Percentiles rank a stretch among this genome's conserved stretches.
Evolutionary conservation across 1,140 invertebrate genomes (phyloP).

Genomic region (Neodiprion fabricii): DNA sequence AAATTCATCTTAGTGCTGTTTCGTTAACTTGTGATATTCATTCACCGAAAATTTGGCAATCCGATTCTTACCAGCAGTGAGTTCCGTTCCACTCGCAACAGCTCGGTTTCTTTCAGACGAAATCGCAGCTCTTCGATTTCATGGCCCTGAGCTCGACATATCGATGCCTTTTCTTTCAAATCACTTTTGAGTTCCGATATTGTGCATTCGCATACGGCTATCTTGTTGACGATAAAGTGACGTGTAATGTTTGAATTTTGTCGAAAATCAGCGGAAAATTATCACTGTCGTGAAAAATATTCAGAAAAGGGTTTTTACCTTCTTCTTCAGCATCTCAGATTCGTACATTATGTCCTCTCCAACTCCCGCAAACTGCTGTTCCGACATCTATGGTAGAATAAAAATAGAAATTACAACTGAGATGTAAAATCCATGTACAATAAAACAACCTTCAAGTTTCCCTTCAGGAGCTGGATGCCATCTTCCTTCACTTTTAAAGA

Average conservation of each 20-base stretch:
- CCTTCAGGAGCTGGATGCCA: conserved; percentile 19
- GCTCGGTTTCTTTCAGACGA: conserved; percentile 23
- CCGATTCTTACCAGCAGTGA: conserved; percentile 24
- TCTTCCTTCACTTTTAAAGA: conserved; percentile 31
- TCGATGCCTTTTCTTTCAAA: conserved; percentile 30
- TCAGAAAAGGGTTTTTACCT: conserved; percentile 28
- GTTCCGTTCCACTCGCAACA: conserved; percentile 28
- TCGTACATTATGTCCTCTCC: conserved; percentile 25
- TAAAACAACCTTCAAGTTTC: conserved; percentile 15
- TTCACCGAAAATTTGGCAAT: too few relatives aligned
- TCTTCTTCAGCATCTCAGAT: conserved; percentile 29
- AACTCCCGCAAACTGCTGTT: conserved; percentile 23
- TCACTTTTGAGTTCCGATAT: conserved; percentile 30
- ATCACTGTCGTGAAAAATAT: neutral
- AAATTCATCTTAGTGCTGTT: too few relatives aligned
- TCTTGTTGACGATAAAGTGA: conserved; percentile 21
- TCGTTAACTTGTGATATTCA: too few relatives aligned
- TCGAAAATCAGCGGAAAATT: neutral
- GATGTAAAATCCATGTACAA: conserved; percentile 29
- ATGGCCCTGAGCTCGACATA: conserved; percentile 28
- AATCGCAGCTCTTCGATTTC: conserved; percentile 33
- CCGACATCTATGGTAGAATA: conserved; percentile 26
- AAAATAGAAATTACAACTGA: neutral
- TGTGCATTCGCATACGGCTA: conserved; percentile 27
- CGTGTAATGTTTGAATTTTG: neutral